Evolutionary conservation across 2,797 vertebrate genomes (phyloP).

Genomic region (Semotilus atromaculatus): DNA sequence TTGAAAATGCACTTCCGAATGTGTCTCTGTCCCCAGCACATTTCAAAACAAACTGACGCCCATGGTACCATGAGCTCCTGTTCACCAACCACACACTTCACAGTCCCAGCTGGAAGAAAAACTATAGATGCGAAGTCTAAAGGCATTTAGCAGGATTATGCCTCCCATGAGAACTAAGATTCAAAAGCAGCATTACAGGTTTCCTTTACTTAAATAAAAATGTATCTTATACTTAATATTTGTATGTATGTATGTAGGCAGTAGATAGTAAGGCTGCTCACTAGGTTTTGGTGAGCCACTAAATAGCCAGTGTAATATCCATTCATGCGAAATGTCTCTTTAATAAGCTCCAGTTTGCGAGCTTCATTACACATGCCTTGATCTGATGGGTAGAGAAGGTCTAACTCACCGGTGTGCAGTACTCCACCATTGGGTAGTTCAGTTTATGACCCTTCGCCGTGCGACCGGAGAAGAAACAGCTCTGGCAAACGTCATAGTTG

Average conservation of each 20-base stretch:
- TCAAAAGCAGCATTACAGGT: background rate
- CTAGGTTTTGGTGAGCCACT: background rate
- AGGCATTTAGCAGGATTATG: background rate
- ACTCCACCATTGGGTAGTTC: slow-evolving; percentile 99
- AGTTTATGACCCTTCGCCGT: slow-evolving; percentile 97
- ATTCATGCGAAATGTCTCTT: background rate
- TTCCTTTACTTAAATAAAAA: background rate
- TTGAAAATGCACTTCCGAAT: too few relatives aligned
- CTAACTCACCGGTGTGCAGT: slow-evolving; percentile 93
- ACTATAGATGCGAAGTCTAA: background rate
- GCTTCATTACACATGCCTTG: background rate
- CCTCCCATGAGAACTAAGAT: background rate
- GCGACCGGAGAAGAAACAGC: slow-evolving; percentile 97
- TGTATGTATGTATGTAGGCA: too few relatives aligned
- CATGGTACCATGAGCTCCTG: background rate
- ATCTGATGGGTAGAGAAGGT: background rate
- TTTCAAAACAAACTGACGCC: too few relatives aligned
- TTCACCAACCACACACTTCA: background rate
- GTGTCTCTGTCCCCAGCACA: too few relatives aligned
- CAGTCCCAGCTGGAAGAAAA: background rate
- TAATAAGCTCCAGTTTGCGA: background rate
- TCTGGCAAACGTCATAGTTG: slow-evolving; percentile 98
- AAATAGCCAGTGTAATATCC: background rate
- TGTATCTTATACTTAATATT: too few relatives aligned
- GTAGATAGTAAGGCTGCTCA: background rate